Percentiles rank a stretch among this genome's conserved stretches.
These are phyloP conservation scores for Baryphthengus martii DNA, from an alignment of 2,113 vertebrate genomes.

Conservation along the genomic window DNA sequence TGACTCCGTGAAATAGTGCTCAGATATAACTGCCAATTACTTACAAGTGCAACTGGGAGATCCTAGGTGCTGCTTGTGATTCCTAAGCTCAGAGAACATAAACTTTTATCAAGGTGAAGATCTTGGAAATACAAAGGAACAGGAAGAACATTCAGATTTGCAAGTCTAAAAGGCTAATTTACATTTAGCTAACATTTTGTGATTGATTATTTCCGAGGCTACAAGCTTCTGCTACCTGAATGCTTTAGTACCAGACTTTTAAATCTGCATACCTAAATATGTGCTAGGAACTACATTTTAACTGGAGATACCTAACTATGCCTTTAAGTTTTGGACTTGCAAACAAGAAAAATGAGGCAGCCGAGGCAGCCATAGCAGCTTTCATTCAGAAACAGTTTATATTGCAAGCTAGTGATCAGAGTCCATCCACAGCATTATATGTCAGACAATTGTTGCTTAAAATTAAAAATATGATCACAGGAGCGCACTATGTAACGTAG, in stretches of 20 bases:
- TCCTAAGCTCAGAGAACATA: background rate
- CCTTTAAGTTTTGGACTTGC: background rate
- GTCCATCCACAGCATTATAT: background rate
- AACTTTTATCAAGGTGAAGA: background rate
- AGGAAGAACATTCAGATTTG: background rate
- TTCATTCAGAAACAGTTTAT: background rate
- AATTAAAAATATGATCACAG: background rate
- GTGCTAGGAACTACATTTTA: background rate
- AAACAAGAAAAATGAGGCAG: background rate
- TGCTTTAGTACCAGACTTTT: background rate
- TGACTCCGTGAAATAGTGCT: background rate
- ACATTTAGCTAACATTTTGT: background rate
- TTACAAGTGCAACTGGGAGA: background rate
- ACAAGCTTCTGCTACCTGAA: background rate
- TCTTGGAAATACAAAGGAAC: background rate
- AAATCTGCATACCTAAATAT: background rate
- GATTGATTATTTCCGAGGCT: background rate
- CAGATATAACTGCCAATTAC: background rate
- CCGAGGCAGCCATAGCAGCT: background rate
- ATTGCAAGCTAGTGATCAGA: background rate
- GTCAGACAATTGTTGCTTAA: background rate
- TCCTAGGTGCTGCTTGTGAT: background rate
- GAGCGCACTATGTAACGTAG: background rate
- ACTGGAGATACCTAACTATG: background rate
- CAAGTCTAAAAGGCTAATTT: background rate